These are phyloP conservation scores for Arrhopalites spinosus DNA, from an alignment of 2,888 invertebrate genomes.

Conservation along the genomic window DNA sequence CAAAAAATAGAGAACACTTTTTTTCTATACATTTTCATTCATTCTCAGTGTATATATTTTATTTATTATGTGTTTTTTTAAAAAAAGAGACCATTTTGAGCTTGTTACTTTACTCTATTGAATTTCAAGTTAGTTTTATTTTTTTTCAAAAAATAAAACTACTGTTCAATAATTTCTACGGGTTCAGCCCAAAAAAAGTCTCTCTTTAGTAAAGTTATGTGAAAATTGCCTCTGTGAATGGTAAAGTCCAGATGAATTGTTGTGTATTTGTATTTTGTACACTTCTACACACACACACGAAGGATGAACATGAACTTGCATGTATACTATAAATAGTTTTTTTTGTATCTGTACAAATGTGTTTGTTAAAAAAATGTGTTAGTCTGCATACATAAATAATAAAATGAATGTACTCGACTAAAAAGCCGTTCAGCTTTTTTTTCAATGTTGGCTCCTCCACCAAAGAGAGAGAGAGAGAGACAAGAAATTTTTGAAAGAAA, in stretches of 20 bases:
- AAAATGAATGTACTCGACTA: background rate
- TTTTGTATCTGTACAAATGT: background rate
- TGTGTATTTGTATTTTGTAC: background rate
- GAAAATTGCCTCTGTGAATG: too few species aligned
- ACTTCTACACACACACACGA: background rate
- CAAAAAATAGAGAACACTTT: too few species aligned
- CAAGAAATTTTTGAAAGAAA: background rate
- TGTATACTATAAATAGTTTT: background rate
- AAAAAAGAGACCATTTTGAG: background rate
- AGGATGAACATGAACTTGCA: too few species aligned
- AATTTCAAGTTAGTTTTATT: background rate
- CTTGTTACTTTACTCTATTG: background rate
- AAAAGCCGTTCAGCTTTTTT: background rate
- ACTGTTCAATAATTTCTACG: background rate
- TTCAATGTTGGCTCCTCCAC: too few species aligned
- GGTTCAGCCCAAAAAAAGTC: background rate
- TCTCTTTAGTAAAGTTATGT: background rate
- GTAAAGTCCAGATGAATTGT: background rate
- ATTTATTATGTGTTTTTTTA: background rate
- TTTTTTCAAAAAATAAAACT: background rate
- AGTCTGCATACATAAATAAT: too few species aligned
- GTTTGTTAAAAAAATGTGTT: background rate
- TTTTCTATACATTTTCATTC: too few species aligned
- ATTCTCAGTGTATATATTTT: too few species aligned
- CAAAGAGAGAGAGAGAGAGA: background rate